Conservation (phyloP, 2,797 vertebrate species). For the Danionella dracula region DNA sequence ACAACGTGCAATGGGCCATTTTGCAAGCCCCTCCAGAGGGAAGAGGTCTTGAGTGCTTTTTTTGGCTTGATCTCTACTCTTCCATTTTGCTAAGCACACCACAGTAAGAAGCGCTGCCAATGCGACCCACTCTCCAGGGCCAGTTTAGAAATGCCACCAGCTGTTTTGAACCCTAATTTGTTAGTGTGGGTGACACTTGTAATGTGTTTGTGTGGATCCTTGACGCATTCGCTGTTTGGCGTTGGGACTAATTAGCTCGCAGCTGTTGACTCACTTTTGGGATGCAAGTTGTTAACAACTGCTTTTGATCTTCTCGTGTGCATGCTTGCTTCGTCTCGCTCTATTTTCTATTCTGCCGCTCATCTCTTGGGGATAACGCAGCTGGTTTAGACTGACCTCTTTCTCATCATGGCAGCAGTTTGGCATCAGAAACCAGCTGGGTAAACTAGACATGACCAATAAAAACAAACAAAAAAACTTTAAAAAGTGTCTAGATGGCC, state of each 20-base stretch:
- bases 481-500: not conserved
- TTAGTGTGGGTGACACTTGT: constrained; percentile 39
- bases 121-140: constrained; percentile 51
- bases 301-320: not conserved
- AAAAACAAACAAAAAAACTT: too few species aligned
- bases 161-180: constrained; percentile 52
- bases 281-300: constrained; percentile 18
- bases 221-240: constrained; percentile 17
- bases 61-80: constrained; percentile 20
- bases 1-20: constrained; percentile 8
- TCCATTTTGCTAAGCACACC: constrained; percentile 28
- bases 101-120: constrained; percentile 38
- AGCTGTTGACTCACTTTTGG: constrained; percentile 29
- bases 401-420: not conserved
- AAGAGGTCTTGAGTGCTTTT: constrained; percentile 12
- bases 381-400: constrained; percentile 6
- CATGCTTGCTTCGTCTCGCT: not conserved
- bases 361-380: constrained; percentile 3
- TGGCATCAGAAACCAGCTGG: not conserved
- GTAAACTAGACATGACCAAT: not conserved
- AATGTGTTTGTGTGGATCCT: constrained; percentile 26
- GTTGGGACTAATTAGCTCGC: constrained; percentile 34
- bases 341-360: not conserved
- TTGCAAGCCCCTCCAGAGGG: constrained; percentile 9
- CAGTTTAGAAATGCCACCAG: constrained; percentile 53